Evolutionary conservation across 53 echinoderm and acorn worm species (phyloP), one percentile per base, ranked within the genome.

Genomic region (Antedon mediterranea): DNA sequence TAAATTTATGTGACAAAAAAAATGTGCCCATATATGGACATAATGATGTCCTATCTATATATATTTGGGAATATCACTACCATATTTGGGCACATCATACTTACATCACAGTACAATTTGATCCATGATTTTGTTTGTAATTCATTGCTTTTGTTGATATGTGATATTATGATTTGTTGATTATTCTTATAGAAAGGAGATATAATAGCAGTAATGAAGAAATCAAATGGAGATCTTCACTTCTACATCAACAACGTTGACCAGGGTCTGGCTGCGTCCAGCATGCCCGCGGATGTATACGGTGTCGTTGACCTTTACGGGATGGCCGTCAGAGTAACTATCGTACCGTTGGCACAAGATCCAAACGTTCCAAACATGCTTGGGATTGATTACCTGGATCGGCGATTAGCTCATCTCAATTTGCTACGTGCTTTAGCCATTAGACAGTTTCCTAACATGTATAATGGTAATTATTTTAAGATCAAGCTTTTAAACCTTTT

Each of bases 271-370:
- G 97, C 97, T 0, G 91, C 91, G 28, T 75, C 88, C 33, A 79
- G 84, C 34, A 87, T 90, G 28, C 84, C 89, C 0, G 79, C 78
- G 27, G 78, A 77, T 26, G 84, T 97, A 30, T 97, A 92, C 73
- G 97, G 97, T 2, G 97, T 97, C 18, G 97, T 97, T 3, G 97
- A 97, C 76, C 91, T 97, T 0, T 97, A 97, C 33, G 97, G 97
- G 1, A 97, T 97, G 97, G 89, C 97, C 2, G 92, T 89, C 6
- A 81, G 34, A 28, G 76, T 33, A 7, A 33, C 76, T 7, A 76
- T 76, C 2, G 23, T 57, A 57, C 37, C 37, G 11, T 11, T 11
- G 11, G 3, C 57, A 23, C 57, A 26, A 57, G 57, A 57, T 57
- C 14, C 57, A 18, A 9, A 57, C 23, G 57, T 41, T 5, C n/a